phyloP scores from a whole-genome alignment of 2,888 invertebrate genomes.

The Hedychridium roseum region DNA sequence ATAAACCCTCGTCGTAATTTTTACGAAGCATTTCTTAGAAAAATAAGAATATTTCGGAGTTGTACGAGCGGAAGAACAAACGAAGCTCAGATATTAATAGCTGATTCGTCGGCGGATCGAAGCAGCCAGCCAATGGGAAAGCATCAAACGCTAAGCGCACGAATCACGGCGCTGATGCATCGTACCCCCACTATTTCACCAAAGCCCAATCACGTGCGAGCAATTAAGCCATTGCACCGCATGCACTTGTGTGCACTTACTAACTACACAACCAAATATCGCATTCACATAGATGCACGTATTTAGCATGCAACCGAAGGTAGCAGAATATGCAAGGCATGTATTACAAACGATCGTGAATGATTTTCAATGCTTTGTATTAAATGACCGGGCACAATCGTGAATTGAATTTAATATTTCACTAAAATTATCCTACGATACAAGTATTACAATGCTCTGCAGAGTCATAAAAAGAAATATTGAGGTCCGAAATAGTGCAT shows the following conservation, averaged over 20 bases:
- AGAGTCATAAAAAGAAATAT: no score
- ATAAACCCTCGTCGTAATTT: no score
- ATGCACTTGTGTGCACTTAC: constrained; percentile 2
- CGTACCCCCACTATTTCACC: constrained; percentile 13
- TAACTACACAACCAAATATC: no score
- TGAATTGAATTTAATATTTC: no score
- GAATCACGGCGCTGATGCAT: constrained; percentile 27
- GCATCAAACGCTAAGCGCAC: constrained; percentile 17
- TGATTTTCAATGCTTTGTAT: no score
- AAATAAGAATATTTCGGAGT: constrained; percentile 9
- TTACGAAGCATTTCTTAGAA: no score
- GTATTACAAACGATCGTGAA: no score
- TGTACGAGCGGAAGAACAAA: constrained; percentile 19
- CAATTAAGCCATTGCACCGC: constrained; percentile 35
- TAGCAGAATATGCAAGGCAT: not conserved
- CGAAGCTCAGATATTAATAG: constrained; percentile 23
- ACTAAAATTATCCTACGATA: no score
- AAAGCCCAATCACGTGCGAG: constrained; percentile 31
- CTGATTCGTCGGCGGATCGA: constrained; percentile 29
- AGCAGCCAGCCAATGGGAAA: constrained; percentile 26
- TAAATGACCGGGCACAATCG: no score
- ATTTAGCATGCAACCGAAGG: not conserved
- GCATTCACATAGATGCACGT: not conserved
- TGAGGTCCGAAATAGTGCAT: no score
- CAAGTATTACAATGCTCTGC: no score